Base-by-base conservation (phyloP, 2,113 vertebrate species). In the Todiramphus saurophagus region DNA sequence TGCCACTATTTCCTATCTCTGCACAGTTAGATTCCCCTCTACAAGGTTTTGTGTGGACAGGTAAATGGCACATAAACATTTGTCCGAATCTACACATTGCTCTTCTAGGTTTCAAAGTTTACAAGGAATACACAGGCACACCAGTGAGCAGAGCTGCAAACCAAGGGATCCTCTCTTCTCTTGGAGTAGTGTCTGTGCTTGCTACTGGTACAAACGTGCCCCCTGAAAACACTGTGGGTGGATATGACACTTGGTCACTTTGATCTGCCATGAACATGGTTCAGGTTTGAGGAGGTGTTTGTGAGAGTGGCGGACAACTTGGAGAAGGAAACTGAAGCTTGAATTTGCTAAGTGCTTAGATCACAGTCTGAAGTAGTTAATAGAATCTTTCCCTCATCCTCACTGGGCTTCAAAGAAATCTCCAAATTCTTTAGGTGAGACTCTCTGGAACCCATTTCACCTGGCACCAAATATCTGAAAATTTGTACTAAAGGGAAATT, bases 121-220 rank as follows among this genome's bases (percentile, higher is more conserved):
- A 5, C 67, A 76, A 25, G 21, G 30, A 82, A n/a, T 68, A 5
- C 4, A 15, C 4, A 19, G 25, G 20, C 17, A 27, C 0, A 0
- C 6, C 55, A 70, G 11, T 17, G 25, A 66, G 23, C 21, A 73
- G 30, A 83, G 13, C 11, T 66, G 12, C 21, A 78, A 76, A 39
- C 3, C 18, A 51, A 62, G 9, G 17, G 3, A 81, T 46, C 6
- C 19, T 56, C 13, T 19, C 5, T 35, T 53, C 9, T 39, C 30
- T n/a, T 51, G 19, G 6, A 53, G 14, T 11, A 81, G 9, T 39
- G 27, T 48, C n/a, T 63, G 2, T 69, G n/a, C 17, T 55, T 73
- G 27, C 11, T 60, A 67, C 16, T 80, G 15, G 16, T 62, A 74
- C 21, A 74, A 81, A 50, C 3, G 3, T 25, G 43, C 23, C 11